These are phyloP conservation scores for Frieseomelitta varia DNA, from an alignment of 1,140 invertebrate genomes.

Conservation along the genomic window DNA sequence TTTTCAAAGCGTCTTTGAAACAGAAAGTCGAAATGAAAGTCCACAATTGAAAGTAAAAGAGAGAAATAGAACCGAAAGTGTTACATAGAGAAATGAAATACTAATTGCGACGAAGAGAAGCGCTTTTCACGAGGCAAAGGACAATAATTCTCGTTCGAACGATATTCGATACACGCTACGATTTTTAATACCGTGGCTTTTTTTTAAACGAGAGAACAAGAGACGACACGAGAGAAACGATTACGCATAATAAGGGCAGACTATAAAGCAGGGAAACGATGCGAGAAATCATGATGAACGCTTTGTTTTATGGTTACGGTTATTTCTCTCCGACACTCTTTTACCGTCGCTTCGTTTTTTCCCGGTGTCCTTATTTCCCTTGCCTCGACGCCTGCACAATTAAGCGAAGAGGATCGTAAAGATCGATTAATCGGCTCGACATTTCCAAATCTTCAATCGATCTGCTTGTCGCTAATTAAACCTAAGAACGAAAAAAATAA, in stretches of 20 bases:
- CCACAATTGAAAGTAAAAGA: too few species aligned
- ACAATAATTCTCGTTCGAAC: not conserved
- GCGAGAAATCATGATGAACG: conserved; percentile 14
- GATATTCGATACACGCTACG: not conserved
- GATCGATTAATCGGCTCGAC: conserved; percentile 20
- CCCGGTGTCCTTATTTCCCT: too few species aligned
- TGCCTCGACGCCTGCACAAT: not conserved
- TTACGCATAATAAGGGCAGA: not conserved
- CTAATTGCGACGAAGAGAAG: too few species aligned
- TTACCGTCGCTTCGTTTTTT: not conserved
- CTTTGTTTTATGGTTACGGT: not conserved
- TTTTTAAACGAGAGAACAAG: not conserved
- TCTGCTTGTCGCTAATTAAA: not conserved
- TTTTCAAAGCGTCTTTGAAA: too few species aligned
- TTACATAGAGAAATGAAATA: too few species aligned
- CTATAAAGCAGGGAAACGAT: conserved; percentile 22
- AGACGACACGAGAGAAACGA: not conserved
- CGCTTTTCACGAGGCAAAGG: not conserved
- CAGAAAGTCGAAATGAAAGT: too few species aligned
- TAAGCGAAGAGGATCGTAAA: not conserved
- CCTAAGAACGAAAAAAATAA: too few species aligned
- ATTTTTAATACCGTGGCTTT: not conserved
- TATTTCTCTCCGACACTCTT: not conserved
- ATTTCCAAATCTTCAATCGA: not conserved
- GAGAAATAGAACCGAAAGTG: too few species aligned